Evolutionary conservation across 2,113 vertebrate genomes (phyloP).

Genomic region (Sarotherodon lohbergeri): DNA sequence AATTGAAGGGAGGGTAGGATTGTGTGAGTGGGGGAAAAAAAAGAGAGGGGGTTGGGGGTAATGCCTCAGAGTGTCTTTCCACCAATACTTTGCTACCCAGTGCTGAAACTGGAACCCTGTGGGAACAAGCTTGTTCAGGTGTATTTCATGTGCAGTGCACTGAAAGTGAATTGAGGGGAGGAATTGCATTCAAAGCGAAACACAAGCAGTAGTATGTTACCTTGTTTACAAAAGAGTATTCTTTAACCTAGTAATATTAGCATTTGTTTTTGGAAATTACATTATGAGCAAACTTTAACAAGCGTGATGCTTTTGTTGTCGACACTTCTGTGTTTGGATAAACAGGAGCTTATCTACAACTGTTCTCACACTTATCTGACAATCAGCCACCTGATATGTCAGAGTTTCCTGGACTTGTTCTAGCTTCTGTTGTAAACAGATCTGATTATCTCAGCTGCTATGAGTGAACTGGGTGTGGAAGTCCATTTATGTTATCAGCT

Average conservation of each 20-base stretch:
- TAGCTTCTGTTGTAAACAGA: conserved; percentile 48
- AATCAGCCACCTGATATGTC: conserved; percentile 57
- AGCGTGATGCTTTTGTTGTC: not conserved
- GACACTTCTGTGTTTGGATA: conserved; percentile 3
- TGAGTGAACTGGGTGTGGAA: conserved; percentile 20
- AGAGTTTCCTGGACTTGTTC: conserved; percentile 41
- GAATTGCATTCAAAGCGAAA: not conserved
- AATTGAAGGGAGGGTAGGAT: conserved; percentile 50
- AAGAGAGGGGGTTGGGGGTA: not conserved
- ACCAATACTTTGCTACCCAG: conserved; percentile 60
- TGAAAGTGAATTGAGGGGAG: conserved; percentile 19
- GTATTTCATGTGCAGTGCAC: conserved; percentile 41
- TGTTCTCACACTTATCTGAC: conserved; percentile 54
- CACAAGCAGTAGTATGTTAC: not conserved
- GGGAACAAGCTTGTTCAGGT: conserved; percentile 72
- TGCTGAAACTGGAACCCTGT: conserved; percentile 75
- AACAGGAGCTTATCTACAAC: conserved; percentile 42
- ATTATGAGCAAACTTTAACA: not conserved
- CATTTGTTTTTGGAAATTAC: not conserved
- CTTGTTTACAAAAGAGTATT: not conserved
- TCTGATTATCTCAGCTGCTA: conserved; percentile 41
- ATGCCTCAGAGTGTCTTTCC: conserved; percentile 57
- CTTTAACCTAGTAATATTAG: not conserved
- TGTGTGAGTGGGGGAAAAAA: not conserved
- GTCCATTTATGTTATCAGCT: not conserved